Evolutionary conservation across 35 echinoderm and acorn worm genomes (phyloP).

Genomic region (Chiridota heheva): DNA sequence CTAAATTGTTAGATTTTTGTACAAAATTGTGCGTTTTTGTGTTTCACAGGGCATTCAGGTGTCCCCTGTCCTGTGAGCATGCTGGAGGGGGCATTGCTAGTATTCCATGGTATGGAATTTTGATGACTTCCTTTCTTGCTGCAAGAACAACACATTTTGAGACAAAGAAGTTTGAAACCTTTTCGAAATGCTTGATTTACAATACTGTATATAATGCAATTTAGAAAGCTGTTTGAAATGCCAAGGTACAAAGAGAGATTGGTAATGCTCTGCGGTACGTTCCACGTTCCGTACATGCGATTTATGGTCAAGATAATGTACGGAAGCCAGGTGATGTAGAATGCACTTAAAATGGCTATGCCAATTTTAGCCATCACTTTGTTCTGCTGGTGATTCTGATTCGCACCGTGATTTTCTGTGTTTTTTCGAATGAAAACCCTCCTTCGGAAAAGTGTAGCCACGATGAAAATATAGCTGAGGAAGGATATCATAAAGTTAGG

Average conservation of each 20-base stretch:
- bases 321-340: constrained; percentile 81
- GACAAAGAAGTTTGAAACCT: constrained; percentile 17
- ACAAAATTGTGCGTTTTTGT: no score
- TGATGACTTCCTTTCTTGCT: not conserved
- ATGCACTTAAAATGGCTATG: constrained; percentile 66
- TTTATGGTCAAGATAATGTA: constrained; percentile 47
- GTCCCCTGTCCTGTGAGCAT: no score
- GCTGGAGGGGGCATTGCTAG: no score
- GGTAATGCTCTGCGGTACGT: constrained; percentile 9
- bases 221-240: constrained; percentile 79
- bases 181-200: constrained; percentile 65
- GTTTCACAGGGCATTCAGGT: no score
- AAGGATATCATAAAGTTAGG: constrained; percentile 64
- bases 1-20: no score
- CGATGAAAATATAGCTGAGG: constrained; percentile 56
- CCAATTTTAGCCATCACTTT: constrained; percentile 73
- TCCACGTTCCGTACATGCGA: not conserved
- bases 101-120: no score
- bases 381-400: constrained; percentile 43
- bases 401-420: not conserved
- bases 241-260: constrained; percentile 63
- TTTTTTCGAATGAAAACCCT: constrained; percentile 31
- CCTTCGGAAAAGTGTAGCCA: constrained; percentile 12
- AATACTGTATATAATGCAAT: constrained; percentile 83
- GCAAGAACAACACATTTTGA: constrained; percentile 32